Evolutionary conservation across 1,140 invertebrate species (phyloP).

Genomic region (Apis mellifera): DNA sequence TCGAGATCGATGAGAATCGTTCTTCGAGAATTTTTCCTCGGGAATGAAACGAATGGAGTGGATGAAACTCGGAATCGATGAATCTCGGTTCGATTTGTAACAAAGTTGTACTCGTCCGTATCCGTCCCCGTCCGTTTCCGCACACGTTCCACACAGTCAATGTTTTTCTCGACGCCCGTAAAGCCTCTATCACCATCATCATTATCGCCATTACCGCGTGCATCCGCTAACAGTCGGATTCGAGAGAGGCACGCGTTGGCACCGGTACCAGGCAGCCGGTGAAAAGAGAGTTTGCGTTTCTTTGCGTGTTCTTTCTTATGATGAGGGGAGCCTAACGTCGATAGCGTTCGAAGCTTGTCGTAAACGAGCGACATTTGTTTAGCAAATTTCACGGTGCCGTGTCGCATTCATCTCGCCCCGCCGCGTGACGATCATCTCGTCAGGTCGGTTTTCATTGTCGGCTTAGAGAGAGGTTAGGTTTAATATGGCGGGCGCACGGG

Average conservation of each 20-base stretch:
- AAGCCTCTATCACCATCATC: constrained; percentile 67
- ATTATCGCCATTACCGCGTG: constrained; percentile 62
- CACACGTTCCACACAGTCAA: constrained; percentile 44
- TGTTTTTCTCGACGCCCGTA: constrained; percentile 64
- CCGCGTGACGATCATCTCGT: constrained; percentile 56
- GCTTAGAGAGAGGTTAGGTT: constrained; percentile 36
- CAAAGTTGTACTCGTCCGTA: constrained; percentile 16
- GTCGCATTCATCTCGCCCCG: constrained; percentile 44
- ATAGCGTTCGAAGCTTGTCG: constrained; percentile 47
- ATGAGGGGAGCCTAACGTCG: constrained; percentile 34
- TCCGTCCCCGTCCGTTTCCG: constrained; percentile 51
- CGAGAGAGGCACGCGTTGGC: constrained; percentile 62
- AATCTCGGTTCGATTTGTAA: not conserved
- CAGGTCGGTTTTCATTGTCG: constrained; percentile 42
- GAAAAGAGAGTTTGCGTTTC: constrained; percentile 41
- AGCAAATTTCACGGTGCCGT: constrained; percentile 56
- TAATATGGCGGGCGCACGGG: constrained; percentile 39
- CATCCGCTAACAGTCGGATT: constrained; percentile 54
- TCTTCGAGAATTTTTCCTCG: too few relatives aligned
- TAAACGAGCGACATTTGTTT: constrained; percentile 67
- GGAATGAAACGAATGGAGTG: too few relatives aligned
- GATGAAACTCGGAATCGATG: too few relatives aligned
- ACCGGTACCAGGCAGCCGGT: constrained; percentile 19
- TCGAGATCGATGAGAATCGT: not conserved
- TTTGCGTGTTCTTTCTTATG: too few relatives aligned